phyloP scores from a whole-genome alignment of 2,888 invertebrate genomes.

The Tridacna gigas region DNA sequence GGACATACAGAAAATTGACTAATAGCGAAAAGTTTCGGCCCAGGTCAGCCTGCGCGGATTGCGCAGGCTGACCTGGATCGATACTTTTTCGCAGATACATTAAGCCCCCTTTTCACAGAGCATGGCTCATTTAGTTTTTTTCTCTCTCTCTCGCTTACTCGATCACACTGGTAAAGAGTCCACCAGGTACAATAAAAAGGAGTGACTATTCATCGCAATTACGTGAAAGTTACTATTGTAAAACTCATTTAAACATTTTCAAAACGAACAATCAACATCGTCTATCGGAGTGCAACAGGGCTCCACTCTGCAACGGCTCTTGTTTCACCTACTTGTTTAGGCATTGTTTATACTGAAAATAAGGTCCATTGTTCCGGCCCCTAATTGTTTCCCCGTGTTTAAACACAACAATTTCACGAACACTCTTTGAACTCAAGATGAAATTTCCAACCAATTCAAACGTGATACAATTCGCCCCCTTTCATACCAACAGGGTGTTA shows the following conservation, averaged over 20 bases:
- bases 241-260: neutral
- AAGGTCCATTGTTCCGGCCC: constrained; percentile 10
- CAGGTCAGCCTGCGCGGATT: too few relatives aligned
- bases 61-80: too few relatives aligned
- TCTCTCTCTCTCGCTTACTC: too few relatives aligned
- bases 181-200: too few relatives aligned
- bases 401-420: constrained; percentile 24
- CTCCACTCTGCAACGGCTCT: constrained; percentile 25
- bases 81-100: too few relatives aligned
- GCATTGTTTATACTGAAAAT: constrained; percentile 27
- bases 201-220: neutral
- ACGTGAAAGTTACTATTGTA: constrained; percentile 4
- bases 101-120: too few relatives aligned
- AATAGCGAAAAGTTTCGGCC: too few relatives aligned
- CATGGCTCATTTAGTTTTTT: too few relatives aligned
- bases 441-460: constrained; percentile 5
- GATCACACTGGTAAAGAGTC: too few relatives aligned
- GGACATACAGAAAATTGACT: too few relatives aligned
- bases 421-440: constrained; percentile 25
- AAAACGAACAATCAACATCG: constrained; percentile 10
- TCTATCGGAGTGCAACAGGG: constrained; percentile 11
- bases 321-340: constrained; percentile 23
- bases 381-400: constrained; percentile 26
- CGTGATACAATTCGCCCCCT: neutral
- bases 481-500: neutral